Evolutionary conservation across 1,140 invertebrate genomes (phyloP), one percentile per base, ranked within the genome.

Genomic region (Nasonia longicornis): DNA sequence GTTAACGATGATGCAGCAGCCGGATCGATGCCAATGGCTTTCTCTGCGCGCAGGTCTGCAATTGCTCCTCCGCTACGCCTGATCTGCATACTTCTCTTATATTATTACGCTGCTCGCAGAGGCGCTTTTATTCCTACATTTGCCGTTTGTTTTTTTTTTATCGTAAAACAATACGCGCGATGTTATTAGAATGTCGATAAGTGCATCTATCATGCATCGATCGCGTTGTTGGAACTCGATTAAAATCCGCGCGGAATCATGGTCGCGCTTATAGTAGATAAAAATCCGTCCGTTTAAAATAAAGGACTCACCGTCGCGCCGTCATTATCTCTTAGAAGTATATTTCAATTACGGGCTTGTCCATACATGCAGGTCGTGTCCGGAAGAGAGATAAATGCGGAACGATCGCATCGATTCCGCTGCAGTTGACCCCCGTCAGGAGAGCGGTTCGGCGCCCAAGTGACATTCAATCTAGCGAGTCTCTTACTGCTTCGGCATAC

Each of bases 1-100:
- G 45, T n/a, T 45, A 45, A 35, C 29, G 35, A 70, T 38, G 69
- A 70, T 70, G 31, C 31, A 70, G 69, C 29, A 20, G 69, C 16
- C 31, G 35, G 69, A 71, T 70, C 35, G 69, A 70, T 70, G 29
- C 31, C 31, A 70, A 38, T 70, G 35, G 69, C 69, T 70, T 58
- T 58, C 52, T 14, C 26, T 26, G 26, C 26, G 52, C 1, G 8
- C 10, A 0, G 16, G 52, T 3, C 52, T 58, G 52, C 52, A 58
- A 58, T 58, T 58, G 52, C 52, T 20, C 45, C 45, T 3, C 45
- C 12, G 45, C 45, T 3, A 16, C 52, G 20, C 52, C 20, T 58
- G 52, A 58, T 58, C 52, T 58, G 52, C 52, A 58, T 58, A 58
- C 20, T 58, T n/a, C 16, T n/a, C 1, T 48, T 10, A 12, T 16